phyloP scores from a whole-genome alignment of 1,140 invertebrate species.

The Heliconius hewitsoni region DNA sequence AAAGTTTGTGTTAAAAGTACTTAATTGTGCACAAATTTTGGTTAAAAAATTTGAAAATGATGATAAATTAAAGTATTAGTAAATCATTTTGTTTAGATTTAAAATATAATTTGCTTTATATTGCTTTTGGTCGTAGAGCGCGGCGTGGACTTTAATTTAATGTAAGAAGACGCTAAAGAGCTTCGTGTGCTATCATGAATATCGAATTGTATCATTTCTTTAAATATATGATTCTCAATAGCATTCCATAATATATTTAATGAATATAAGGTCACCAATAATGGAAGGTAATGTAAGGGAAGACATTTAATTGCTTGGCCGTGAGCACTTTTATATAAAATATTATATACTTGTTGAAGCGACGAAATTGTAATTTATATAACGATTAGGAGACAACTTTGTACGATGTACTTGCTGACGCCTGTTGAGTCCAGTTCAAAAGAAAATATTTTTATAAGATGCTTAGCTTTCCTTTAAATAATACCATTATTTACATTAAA shows the following conservation, averaged over 20 bases:
- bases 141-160: slow-evolving; percentile 17
- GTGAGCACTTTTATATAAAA: slow-evolving; percentile 47
- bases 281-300: slow-evolving; percentile 31
- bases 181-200: slow-evolving; percentile 16
- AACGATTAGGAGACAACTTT: slow-evolving; percentile 37
- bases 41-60: not conserved
- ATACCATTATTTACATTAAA: slow-evolving; percentile 76
- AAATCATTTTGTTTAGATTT: slow-evolving; percentile 17
- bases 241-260: slow-evolving; percentile 57
- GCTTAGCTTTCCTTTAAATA: slow-evolving; percentile 79
- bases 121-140: slow-evolving; percentile 12
- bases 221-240: slow-evolving; percentile 38
- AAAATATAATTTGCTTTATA: slow-evolving; percentile 9
- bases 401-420: slow-evolving; percentile 60
- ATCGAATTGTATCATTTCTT: slow-evolving; percentile 33
- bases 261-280: slow-evolving; percentile 15
- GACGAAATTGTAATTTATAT: slow-evolving; percentile 48
- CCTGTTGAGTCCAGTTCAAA: slow-evolving; percentile 66
- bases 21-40: slow-evolving; percentile 5
- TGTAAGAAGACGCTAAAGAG: slow-evolving; percentile 9
- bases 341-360: slow-evolving; percentile 48
- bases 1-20: slow-evolving; percentile 18
- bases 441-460: slow-evolving; percentile 79
- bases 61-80: slow-evolving; percentile 14
- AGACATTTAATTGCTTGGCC: slow-evolving; percentile 36